A percentile compares a stretch with the other conserved stretches of the same genome.
Evolutionary conservation across 2,888 invertebrate genomes (phyloP).

Genomic region (Nezara viridula): DNA sequence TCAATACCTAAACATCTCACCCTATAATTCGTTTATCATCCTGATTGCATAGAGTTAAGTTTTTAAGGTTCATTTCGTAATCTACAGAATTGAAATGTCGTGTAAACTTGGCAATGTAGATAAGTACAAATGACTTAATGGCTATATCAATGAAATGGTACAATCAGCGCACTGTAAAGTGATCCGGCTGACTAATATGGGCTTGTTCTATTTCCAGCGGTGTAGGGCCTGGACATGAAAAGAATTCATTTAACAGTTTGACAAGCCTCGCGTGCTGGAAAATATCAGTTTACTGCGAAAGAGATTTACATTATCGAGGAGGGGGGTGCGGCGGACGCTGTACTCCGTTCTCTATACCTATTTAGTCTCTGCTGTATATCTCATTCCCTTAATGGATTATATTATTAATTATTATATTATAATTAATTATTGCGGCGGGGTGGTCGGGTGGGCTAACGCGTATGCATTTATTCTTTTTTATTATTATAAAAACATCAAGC

Average conservation of each 20-base stretch:
- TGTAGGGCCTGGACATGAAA: constrained; percentile 35
- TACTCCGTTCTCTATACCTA: background rate
- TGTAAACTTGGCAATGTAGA: background rate
- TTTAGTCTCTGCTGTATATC: constrained; percentile 24
- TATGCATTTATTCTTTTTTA: too few relatives aligned
- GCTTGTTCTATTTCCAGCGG: constrained; percentile 38
- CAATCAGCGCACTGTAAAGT: constrained; percentile 7
- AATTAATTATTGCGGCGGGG: too few relatives aligned
- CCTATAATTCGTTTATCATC: too few relatives aligned
- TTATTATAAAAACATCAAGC: too few relatives aligned
- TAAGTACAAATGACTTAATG: constrained; percentile 31
- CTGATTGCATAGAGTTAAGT: too few relatives aligned
- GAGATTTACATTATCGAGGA: constrained; percentile 47
- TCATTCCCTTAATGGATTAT: background rate
- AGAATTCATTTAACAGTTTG: constrained; percentile 56
- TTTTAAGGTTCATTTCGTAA: too few relatives aligned
- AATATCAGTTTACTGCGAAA: constrained; percentile 53
- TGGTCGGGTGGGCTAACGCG: too few relatives aligned
- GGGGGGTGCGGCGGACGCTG: background rate
- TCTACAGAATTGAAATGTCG: constrained; percentile 6
- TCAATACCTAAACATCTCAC: too few relatives aligned
- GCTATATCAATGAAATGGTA: constrained; percentile 10
- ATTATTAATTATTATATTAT: too few relatives aligned
- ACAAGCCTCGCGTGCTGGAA: constrained; percentile 54
- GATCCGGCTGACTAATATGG: constrained; percentile 25